These are phyloP conservation scores for Agrotis exclamationis DNA, from an alignment of 2,888 invertebrate genomes.

Conservation along the genomic window DNA sequence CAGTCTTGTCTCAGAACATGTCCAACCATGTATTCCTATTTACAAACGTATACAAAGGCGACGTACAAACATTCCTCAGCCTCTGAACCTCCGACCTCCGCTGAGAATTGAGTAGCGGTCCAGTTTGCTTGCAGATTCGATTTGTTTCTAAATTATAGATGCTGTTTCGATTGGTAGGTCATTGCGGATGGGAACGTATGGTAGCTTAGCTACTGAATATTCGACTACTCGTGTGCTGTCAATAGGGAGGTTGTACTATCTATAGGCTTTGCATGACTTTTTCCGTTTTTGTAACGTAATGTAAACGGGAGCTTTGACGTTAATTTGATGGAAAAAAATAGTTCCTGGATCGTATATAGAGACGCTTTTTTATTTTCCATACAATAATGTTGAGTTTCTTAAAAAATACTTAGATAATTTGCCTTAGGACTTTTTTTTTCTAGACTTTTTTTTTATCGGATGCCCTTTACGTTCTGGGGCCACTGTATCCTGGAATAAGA, in stretches of 20 bases:
- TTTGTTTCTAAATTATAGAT: constrained; percentile 50
- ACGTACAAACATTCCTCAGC: background rate
- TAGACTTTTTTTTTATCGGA: too few relatives aligned
- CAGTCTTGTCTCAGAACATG: background rate
- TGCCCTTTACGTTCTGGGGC: too few relatives aligned
- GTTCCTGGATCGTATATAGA: too few relatives aligned
- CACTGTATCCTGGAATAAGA: too few relatives aligned
- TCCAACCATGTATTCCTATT: background rate
- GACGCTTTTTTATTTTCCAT: too few relatives aligned
- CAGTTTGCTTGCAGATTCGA: constrained; percentile 40
- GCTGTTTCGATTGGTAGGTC: constrained; percentile 15
- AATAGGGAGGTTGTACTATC: background rate
- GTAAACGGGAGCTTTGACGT: too few relatives aligned
- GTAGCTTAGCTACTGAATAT: background rate
- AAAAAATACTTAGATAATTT: too few relatives aligned
- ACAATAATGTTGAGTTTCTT: too few relatives aligned
- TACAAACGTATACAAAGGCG: constrained; percentile 1
- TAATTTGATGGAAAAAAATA: too few relatives aligned
- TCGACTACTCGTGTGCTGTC: background rate
- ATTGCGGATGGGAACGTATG: background rate
- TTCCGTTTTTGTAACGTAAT: too few relatives aligned
- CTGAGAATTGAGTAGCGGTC: constrained; percentile 36
- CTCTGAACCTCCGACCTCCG: constrained; percentile 4
- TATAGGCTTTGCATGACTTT: background rate
- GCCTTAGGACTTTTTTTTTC: too few relatives aligned